Percentiles rank a stretch among this genome's conserved stretches.
Conservation (phyloP, 2,113 vertebrate genomes). For the Hirundichthys speculiger region DNA sequence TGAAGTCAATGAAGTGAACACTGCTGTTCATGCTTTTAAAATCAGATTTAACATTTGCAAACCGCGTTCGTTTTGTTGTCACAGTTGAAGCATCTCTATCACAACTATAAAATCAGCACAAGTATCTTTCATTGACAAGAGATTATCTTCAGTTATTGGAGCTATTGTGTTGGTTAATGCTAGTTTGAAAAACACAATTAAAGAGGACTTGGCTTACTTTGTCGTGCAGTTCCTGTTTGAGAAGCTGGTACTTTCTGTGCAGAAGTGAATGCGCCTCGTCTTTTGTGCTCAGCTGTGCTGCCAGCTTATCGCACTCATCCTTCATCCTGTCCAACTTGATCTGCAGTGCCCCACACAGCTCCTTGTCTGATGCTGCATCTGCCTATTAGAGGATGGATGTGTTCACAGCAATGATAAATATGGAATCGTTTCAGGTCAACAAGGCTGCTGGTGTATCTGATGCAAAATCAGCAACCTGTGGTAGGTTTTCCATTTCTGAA, state of each 20-base stretch:
- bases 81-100: not conserved
- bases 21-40: not conserved
- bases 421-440: constrained; percentile 4
- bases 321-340: constrained; percentile 91
- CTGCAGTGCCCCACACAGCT: constrained; percentile 79
- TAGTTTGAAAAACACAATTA: no score
- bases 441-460: not conserved
- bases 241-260: constrained; percentile 82
- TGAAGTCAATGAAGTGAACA: not conserved
- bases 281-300: constrained; percentile 82
- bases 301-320: constrained; percentile 87
- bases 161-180: constrained; percentile 1
- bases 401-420: constrained; percentile 18
- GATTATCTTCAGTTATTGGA: not conserved
- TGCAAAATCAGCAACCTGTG: constrained; percentile 3
- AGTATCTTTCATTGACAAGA: not conserved
- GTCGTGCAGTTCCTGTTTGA: constrained; percentile 88
- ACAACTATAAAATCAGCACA: constrained; percentile 1
- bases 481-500: not conserved
- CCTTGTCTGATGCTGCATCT: constrained; percentile 85
- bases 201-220: constrained; percentile 80
- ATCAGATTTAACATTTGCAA: not conserved
- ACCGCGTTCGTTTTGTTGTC: not conserved
- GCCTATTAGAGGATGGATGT: constrained; percentile 71
- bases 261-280: constrained; percentile 83